A percentile compares a stretch with the other conserved stretches of the same genome.
Conservation (phyloP, 2,888 invertebrate species). For the Cheilosia scutellata region DNA sequence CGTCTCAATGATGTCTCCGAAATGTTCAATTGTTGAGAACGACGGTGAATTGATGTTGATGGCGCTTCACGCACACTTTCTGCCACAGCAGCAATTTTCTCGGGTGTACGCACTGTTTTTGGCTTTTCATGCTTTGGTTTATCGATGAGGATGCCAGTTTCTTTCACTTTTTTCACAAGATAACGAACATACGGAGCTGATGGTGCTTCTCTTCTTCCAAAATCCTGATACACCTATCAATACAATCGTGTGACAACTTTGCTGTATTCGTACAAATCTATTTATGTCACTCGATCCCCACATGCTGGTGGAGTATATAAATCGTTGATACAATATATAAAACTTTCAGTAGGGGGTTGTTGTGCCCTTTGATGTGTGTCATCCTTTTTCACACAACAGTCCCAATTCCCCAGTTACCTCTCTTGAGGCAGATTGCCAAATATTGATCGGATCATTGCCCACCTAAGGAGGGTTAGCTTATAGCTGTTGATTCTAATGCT, state of each 20-base stretch:
- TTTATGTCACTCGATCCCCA: constrained; percentile 16
- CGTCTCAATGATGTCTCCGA: too few species aligned
- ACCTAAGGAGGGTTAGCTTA: constrained; percentile 10
- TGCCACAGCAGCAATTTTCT: too few species aligned
- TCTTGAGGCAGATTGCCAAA: constrained; percentile 12
- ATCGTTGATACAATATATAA: neutral
- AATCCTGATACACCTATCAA: neutral
- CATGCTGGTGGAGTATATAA: neutral
- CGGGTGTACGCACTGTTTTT: too few species aligned
- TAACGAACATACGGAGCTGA: too few species aligned
- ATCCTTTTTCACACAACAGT: neutral
- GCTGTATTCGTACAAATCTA: neutral
- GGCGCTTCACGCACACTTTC: too few species aligned
- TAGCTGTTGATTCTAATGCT: constrained; percentile 15
- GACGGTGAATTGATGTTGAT: too few species aligned
- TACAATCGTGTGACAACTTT: neutral
- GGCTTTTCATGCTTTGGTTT: too few species aligned
- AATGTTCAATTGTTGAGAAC: too few species aligned
- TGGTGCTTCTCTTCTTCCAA: too few species aligned
- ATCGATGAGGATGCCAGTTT: too few species aligned
- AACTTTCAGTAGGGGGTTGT: neutral
- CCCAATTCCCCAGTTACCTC: constrained; percentile 1
- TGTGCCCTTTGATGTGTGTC: neutral
- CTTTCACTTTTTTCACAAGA: too few species aligned
- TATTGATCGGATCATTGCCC: neutral